These are phyloP conservation scores for Hirundichthys speculiger DNA, from an alignment of 2,113 vertebrate genomes.

Conservation along the genomic window DNA sequence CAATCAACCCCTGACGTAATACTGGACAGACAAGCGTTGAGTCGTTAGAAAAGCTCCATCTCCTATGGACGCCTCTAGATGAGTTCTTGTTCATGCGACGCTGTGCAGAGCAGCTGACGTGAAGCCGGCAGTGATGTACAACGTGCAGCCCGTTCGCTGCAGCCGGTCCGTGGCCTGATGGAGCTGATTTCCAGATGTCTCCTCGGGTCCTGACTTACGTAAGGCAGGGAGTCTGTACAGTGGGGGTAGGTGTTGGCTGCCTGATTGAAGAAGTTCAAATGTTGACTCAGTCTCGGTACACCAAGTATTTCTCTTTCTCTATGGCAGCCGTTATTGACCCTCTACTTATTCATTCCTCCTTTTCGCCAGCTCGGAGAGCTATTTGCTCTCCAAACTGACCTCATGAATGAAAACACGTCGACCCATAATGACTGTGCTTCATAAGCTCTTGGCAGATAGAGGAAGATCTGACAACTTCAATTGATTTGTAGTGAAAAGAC, in stretches of 20 bases:
- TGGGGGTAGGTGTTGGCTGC: constrained; percentile 34
- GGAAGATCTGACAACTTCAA: constrained; percentile 35
- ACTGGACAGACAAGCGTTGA: constrained; percentile 8
- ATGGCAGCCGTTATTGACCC: constrained; percentile 42
- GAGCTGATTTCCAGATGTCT: constrained; percentile 71
- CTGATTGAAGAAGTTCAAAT: constrained; percentile 62
- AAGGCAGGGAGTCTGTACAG: constrained; percentile 51
- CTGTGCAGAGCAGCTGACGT: constrained; percentile 45
- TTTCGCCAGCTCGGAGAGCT: constrained; percentile 13
- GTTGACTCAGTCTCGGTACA: constrained; percentile 52
- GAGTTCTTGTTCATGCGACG: constrained; percentile 34
- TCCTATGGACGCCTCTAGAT: constrained; percentile 15
- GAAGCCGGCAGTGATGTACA: constrained; percentile 47
- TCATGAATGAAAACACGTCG: constrained; percentile 58
- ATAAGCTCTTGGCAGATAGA: constrained; percentile 35
- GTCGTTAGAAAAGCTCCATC: constrained; percentile 21
- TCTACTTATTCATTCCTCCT: constrained; percentile 32
- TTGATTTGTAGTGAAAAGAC: constrained; percentile 40
- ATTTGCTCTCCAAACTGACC: constrained; percentile 61
- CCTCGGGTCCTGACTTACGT: constrained; percentile 54
- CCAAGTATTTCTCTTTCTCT: constrained; percentile 42
- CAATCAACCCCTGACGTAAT: background rate
- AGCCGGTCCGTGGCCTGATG: constrained; percentile 44
- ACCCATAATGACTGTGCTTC: constrained; percentile 45
- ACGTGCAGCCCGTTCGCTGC: constrained; percentile 50